Base-by-base conservation (phyloP, 2,113 vertebrate species). In the Phrynosoma platyrhinos region DNA sequence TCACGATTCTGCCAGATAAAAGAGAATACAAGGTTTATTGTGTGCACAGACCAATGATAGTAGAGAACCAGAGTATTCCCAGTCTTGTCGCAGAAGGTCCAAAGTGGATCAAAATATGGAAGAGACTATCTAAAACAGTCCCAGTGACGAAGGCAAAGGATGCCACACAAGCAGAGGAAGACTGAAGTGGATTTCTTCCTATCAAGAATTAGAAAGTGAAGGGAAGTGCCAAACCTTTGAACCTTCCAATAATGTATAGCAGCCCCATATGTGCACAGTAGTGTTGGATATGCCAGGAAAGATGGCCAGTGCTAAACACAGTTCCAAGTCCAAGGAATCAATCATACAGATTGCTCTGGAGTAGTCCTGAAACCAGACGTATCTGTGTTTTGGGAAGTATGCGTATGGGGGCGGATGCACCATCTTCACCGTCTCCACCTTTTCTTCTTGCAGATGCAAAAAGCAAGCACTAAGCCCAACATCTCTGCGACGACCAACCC, bases 401-500 rank as follows among this genome's bases (percentile, higher is more conserved):
- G 23, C 23, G 13, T 23, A 68, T 27, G 3, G 66, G 23, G 20
- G 66, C 18, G 23, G 23, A 8, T 21, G 98, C 86, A 98, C 98
- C 96, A 98, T 98, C 98, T 96, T 99, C 98, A 85, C 98, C 97
- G 93, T 98, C 97, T 0, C 93, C 96, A 47, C 95, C 97, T 21
- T 81, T 98, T 86, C 80, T 94, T 97, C 92, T 95, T 98, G 96
- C 98, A 99, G 88, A 99, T 87, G 13, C 97, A 98, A 90, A 99
- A 96, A 89, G 98, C 98, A 82, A 99, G 94, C 55, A 98, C 91
- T 97, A 99, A 97, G 21, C 98, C 99, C 93, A 99, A 95, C 86
- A 99, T 97, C 98, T 99, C 98, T 0, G 98, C 92, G 87, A 98
- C 89, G 25, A 97, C 98, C 72, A 99, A 97, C 36, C 95, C 98